Percentiles rank a stretch among this genome's conserved stretches.
These are phyloP conservation scores for Pediacus dermestoides DNA, from an alignment of 2,888 invertebrate species.

Conservation along the genomic window DNA sequence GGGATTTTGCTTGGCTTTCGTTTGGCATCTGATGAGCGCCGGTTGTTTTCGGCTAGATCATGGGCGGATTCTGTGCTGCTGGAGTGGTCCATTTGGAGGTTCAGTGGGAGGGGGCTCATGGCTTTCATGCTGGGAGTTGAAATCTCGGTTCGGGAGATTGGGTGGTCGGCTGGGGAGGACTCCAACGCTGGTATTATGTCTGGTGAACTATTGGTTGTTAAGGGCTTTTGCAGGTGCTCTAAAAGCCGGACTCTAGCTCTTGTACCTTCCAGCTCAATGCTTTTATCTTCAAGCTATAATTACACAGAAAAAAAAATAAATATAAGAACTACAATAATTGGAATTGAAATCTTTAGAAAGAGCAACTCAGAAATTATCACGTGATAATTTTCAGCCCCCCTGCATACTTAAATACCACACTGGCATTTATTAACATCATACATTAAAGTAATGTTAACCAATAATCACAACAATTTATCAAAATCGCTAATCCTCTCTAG, in stretches of 20 bases:
- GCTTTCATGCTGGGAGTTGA: slow-evolving; percentile 58
- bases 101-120: slow-evolving; percentile 55
- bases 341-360: no score
- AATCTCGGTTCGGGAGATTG: slow-evolving; percentile 46
- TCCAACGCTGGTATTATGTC: slow-evolving; percentile 50
- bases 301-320: slow-evolving; percentile 33
- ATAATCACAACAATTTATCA: no score
- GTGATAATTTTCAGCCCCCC: no score
- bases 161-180: slow-evolving; percentile 49
- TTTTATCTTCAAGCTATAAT: slow-evolving; percentile 81
- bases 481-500: no score
- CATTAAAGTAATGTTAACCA: no score
- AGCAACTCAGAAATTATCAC: no score
- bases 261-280: slow-evolving; percentile 80
- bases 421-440: no score
- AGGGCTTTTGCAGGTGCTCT: slow-evolving; percentile 53
- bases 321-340: neutral
- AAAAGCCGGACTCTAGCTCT: slow-evolving; percentile 71
- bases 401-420: no score
- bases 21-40: slow-evolving; percentile 37
- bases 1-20: slow-evolving; percentile 70
- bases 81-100: slow-evolving; percentile 55
- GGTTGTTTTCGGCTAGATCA: slow-evolving; percentile 53
- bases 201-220: slow-evolving; percentile 33
- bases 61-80: slow-evolving; percentile 65